A percentile compares a stretch with the other conserved stretches of the same genome.
These are phyloP conservation scores for Prietella phreatophila DNA, from an alignment of 2,113 vertebrate species.

Conservation along the genomic window DNA sequence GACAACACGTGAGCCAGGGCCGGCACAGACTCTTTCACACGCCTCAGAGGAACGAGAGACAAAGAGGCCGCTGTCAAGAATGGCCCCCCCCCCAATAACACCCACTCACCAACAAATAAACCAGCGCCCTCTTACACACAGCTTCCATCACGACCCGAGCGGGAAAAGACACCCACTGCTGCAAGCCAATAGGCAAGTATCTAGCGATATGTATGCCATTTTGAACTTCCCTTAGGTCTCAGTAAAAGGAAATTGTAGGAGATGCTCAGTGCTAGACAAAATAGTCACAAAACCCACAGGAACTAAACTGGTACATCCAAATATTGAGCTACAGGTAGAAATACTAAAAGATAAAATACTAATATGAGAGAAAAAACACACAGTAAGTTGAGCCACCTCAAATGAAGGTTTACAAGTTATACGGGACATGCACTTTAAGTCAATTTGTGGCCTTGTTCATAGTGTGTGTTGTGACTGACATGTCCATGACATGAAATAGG, in stretches of 20 bases:
- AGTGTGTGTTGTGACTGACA: not conserved
- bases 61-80: slow-evolving; percentile 61
- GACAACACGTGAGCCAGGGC: slow-evolving; percentile 56
- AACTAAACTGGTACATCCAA: not conserved
- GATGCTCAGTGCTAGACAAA: not conserved
- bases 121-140: not conserved
- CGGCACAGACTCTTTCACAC: slow-evolving; percentile 60
- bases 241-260: not conserved
- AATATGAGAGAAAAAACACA: not conserved
- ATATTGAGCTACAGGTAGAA: not conserved
- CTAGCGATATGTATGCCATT: not conserved
- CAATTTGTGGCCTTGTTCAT: not conserved
- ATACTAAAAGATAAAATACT: no score
- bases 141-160: slow-evolving; percentile 17
- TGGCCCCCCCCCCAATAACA: slow-evolving; percentile 41
- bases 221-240: not conserved
- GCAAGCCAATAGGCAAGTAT: slow-evolving; percentile 41
- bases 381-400: not conserved
- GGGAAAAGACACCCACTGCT: slow-evolving; percentile 10
- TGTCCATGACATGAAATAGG: not conserved
- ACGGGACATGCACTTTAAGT: not conserved
- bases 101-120: slow-evolving; percentile 44
- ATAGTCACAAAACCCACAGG: not conserved
- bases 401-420: no score
- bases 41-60: slow-evolving; percentile 54